phyloP scores from a whole-genome alignment of 2,888 invertebrate species.

The Zeuzera pyrina region DNA sequence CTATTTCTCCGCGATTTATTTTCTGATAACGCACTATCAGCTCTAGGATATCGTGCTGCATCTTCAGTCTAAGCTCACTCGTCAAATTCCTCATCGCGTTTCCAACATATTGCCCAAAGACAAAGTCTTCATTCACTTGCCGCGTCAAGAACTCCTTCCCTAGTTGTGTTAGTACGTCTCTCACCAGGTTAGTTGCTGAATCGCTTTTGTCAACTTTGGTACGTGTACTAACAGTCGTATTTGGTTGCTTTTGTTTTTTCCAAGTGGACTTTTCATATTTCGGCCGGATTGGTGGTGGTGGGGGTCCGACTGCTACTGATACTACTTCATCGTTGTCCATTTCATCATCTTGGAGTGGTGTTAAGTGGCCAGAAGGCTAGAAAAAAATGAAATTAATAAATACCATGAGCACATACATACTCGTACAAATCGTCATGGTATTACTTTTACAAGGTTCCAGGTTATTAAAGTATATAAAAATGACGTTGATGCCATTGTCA shows the following conservation, averaged over 20 bases:
- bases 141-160: constrained; percentile 45
- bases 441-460: too few relatives aligned
- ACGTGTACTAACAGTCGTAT: too few relatives aligned
- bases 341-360: constrained; percentile 53
- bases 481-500: too few relatives aligned
- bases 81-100: constrained; percentile 51
- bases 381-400: constrained; percentile 12
- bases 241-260: constrained; percentile 13
- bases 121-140: constrained; percentile 56
- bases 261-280: constrained; percentile 45
- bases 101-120: constrained; percentile 59
- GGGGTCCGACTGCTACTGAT: constrained; percentile 59
- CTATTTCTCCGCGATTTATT: constrained; percentile 13
- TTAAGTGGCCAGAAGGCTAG: constrained; percentile 54
- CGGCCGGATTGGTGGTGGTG: constrained; percentile 36
- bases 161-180: constrained; percentile 41
- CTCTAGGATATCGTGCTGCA: constrained; percentile 60
- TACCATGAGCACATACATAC: too few relatives aligned
- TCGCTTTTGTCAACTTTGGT: too few relatives aligned
- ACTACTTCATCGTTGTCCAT: constrained; percentile 59
- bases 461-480: too few relatives aligned
- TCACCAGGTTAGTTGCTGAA: constrained; percentile 33
- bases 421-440: too few relatives aligned
- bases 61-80: constrained; percentile 32
- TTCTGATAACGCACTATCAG: constrained; percentile 38